Evolutionary conservation across 2,797 vertebrate genomes (phyloP).

Genomic region (Micropoecilia bifurca): DNA sequence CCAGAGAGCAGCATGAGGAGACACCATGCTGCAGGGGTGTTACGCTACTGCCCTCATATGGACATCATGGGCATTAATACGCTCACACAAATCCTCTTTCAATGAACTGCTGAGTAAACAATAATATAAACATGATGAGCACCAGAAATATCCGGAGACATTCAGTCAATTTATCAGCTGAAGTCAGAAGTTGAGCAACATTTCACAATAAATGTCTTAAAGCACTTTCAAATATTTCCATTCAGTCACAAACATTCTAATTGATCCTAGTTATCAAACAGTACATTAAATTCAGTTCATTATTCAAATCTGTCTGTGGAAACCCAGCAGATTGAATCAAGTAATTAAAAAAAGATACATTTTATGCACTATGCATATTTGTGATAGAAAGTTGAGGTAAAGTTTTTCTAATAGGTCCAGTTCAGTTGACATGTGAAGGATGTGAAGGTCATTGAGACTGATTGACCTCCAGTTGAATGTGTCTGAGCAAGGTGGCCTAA

Average conservation of each 20-base stretch:
- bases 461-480: background rate
- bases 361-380: background rate
- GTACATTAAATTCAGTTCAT: background rate
- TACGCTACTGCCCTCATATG: background rate
- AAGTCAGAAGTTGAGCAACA: background rate
- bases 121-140: background rate
- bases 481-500: too few relatives aligned
- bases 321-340: background rate
- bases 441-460: background rate
- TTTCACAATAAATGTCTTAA: background rate
- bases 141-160: background rate
- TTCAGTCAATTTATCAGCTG: background rate
- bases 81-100: background rate
- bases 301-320: background rate
- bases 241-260: too few relatives aligned
- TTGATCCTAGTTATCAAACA: background rate
- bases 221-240: too few relatives aligned
- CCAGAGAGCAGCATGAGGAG: conserved; percentile 21
- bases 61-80: background rate
- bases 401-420: background rate
- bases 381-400: background rate
- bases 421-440: background rate
- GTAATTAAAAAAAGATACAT: background rate
- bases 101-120: background rate
- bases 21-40: background rate